Evolutionary conservation across 1,140 invertebrate genomes (phyloP), one percentile per base, ranked within the genome.

Genomic region (Macrostomum lignano): DNA sequence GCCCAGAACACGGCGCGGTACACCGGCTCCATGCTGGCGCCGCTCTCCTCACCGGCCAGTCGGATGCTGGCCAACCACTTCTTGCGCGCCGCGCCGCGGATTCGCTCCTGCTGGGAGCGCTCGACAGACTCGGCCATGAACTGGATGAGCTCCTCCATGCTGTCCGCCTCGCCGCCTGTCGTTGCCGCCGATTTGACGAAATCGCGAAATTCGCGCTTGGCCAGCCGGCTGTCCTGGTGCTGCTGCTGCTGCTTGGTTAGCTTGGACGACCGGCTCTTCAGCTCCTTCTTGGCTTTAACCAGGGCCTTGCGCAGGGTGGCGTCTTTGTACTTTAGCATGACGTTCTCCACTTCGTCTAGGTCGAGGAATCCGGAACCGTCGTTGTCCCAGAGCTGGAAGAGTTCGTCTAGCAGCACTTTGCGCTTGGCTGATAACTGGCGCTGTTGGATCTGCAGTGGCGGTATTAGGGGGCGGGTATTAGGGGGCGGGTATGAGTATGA

Each of bases 311-410:
- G 38, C 36, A 54, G 48, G 31, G 47, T 46, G 2, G 50, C 51
- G 33, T 52, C 50, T 34, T 56, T 56, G 36, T 55, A 56, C 30
- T 46, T 49, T 29, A 40, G 32, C 44, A 55, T 47, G 10, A 47
- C 40, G 4, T 38, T 40, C 29, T 46, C 45, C 2, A 56, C 43
- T 29, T 56, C 48, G 3, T 56, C 50, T 22, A 50, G n/a, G 19
- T 54, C 48, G 6, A 56, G 42, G 33, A 42, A 52, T 1, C 53
- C 53, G 20, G 49, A 48, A 0, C 49, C 50, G 28, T 56, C 53
- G 38, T 55, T 56, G 37, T 56, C 53, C 53, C 53, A 56, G 33
- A 50, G 52, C 36, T 55, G 51, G 50, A 56, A 56, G 39, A 56
- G 37, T 13, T 40, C 36, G 36, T 56, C 48, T 19, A 52, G 36